phyloP scores from a whole-genome alignment of 2,113 vertebrate species.

The Passer domesticus region DNA sequence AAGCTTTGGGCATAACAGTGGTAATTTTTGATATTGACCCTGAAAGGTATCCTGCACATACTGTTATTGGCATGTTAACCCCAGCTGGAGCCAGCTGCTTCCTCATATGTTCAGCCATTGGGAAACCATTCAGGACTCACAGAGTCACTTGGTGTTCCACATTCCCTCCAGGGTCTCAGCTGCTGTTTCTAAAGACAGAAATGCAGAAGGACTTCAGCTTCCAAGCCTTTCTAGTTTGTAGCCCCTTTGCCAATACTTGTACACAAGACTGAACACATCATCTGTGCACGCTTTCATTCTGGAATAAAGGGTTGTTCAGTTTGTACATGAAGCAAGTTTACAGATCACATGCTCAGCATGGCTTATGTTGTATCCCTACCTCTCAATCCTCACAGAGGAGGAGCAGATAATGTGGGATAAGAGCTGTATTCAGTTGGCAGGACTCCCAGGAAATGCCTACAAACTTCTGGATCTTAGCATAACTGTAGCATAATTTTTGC shows the following conservation, averaged over 20 bases:
- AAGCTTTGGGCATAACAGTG: neutral
- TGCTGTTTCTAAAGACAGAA: constrained; percentile 37
- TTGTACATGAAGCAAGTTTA: neutral
- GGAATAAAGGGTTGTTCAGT: neutral
- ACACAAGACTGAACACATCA: neutral
- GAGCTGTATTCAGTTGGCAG: constrained; percentile 6
- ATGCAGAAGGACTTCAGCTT: neutral
- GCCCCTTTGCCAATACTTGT: neutral
- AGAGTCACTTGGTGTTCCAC: neutral
- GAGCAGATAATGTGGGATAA: neutral
- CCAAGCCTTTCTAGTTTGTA: neutral
- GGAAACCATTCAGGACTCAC: neutral
- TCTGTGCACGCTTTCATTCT: neutral
- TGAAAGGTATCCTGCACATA: neutral
- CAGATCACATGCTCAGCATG: neutral
- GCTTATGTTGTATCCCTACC: neutral
- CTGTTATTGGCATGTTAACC: neutral
- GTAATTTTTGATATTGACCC: neutral
- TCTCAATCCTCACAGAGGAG: neutral
- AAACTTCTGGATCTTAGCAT: neutral
- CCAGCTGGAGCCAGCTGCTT: constrained; percentile 14
- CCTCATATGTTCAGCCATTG: neutral
- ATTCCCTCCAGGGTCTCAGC: constrained; percentile 28
- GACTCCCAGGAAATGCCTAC: constrained; percentile 17
- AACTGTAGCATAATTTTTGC: neutral